These are phyloP conservation scores for Thymelicus sylvestris DNA, from an alignment of 2,888 invertebrate genomes.

Conservation along the genomic window DNA sequence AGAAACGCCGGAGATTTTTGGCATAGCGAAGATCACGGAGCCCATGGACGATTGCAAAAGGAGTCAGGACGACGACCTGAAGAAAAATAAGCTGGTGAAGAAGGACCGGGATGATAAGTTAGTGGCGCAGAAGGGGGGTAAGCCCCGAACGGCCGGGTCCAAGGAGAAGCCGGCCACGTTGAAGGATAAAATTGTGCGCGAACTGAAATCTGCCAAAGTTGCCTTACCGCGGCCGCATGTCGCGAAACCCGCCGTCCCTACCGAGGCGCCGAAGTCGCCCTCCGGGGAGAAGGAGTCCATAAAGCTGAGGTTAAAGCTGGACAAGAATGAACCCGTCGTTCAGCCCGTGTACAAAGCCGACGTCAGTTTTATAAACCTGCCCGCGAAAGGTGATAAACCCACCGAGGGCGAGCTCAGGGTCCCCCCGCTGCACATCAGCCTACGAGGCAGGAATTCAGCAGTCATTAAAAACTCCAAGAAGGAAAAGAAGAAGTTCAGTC, in stretches of 20 bases:
- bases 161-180: constrained; percentile 74
- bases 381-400: constrained; percentile 74
- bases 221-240: constrained; percentile 65
- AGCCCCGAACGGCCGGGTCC: constrained; percentile 65
- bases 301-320: constrained; percentile 92
- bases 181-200: constrained; percentile 73
- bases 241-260: constrained; percentile 56
- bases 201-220: constrained; percentile 72
- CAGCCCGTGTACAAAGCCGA: constrained; percentile 92
- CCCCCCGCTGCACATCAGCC: constrained; percentile 94
- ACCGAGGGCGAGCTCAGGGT: constrained; percentile 90
- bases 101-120: constrained; percentile 65
- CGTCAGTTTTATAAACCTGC: constrained; percentile 88
- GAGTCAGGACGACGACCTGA: constrained; percentile 52
- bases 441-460: constrained; percentile 93
- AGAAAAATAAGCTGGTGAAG: constrained; percentile 52
- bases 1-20: constrained; percentile 84
- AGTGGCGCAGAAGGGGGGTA: constrained; percentile 69
- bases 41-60: constrained; percentile 54
- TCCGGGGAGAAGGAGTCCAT: constrained; percentile 88
- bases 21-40: constrained; percentile 76
- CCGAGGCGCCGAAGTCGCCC: constrained; percentile 68
- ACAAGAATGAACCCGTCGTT: constrained; percentile 92
- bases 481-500: constrained; percentile 84
- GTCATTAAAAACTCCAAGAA: constrained; percentile 92